phyloP scores from a whole-genome alignment of 2,797 vertebrate genomes.

The Enteromius mattozi region DNA sequence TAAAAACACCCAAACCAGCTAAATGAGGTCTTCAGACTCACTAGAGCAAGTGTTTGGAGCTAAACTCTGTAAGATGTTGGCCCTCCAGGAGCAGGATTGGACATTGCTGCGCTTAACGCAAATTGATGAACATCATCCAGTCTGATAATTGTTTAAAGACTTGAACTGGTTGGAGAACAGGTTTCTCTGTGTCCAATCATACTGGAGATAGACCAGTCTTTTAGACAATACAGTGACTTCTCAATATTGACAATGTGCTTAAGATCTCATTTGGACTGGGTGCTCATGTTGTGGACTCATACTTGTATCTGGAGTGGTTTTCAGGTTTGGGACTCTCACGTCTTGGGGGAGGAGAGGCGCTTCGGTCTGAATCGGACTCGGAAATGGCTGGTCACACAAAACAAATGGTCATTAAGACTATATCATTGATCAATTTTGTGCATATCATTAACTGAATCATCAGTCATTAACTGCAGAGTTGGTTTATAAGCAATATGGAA shows the following conservation, averaged over 20 bases:
- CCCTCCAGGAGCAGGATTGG: neutral
- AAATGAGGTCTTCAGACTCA: neutral
- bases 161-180: too few relatives aligned
- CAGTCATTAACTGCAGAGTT: neutral
- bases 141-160: neutral
- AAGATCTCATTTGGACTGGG: neutral
- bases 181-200: neutral
- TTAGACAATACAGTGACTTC: neutral
- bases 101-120: neutral
- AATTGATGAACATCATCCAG: neutral
- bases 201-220: neutral
- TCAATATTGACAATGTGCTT: neutral
- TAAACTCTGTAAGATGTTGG: neutral
- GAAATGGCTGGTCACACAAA: constrained; percentile 69
- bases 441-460: neutral
- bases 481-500: neutral
- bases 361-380: constrained; percentile 79
- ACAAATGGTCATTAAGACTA: neutral
- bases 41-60: neutral
- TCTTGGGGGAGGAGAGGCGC: constrained; percentile 67
- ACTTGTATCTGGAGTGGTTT: constrained; percentile 78
- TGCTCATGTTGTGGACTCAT: constrained; percentile 20
- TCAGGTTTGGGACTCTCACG: constrained; percentile 67
- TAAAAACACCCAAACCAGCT: neutral
- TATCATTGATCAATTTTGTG: neutral